Percentiles rank a stretch among this genome's conserved stretches.
Evolutionary conservation across 2,797 vertebrate genomes (phyloP).

Genomic region (Limnodromus scolopaceus): DNA sequence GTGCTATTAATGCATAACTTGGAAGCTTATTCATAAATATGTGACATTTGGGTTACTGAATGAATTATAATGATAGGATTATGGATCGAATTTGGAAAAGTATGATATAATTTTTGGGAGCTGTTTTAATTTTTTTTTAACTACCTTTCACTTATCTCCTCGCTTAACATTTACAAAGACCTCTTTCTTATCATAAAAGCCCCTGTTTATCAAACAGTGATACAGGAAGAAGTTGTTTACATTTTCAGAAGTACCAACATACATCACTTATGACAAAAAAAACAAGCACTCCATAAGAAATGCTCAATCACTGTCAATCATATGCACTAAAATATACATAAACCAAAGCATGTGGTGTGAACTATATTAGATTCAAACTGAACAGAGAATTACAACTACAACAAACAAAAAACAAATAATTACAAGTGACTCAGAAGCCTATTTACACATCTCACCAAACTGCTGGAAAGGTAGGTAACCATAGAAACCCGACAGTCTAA

Average conservation of each 20-base stretch:
- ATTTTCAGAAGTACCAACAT: slow-evolving; percentile 84
- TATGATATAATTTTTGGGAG: neutral
- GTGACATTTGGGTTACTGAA: slow-evolving; percentile 43
- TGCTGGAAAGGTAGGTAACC: slow-evolving; percentile 73
- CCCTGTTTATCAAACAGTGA: slow-evolving; percentile 79
- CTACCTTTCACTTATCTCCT: slow-evolving; percentile 40
- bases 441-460: slow-evolving; percentile 76
- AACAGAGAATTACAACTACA: slow-evolving; percentile 79
- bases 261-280: slow-evolving; percentile 88
- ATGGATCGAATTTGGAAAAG: slow-evolving; percentile 32
- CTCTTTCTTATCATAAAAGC: slow-evolving; percentile 72
- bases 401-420: slow-evolving; percentile 84
- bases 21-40: slow-evolving; percentile 49
- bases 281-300: slow-evolving; percentile 83
- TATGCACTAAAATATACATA: slow-evolving; percentile 81
- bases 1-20: neutral
- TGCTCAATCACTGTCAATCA: slow-evolving; percentile 90
- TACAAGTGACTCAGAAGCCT: slow-evolving; percentile 78
- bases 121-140: slow-evolving; percentile 33
- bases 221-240: slow-evolving; percentile 87
- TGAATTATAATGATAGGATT: slow-evolving; percentile 34
- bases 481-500: slow-evolving; percentile 78
- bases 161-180: slow-evolving; percentile 68
- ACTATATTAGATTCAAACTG: slow-evolving; percentile 76
- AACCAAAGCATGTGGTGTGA: slow-evolving; percentile 78